Conservation (phyloP, 2,888 invertebrate genomes). For the Pristionchus mayeri region DNA sequence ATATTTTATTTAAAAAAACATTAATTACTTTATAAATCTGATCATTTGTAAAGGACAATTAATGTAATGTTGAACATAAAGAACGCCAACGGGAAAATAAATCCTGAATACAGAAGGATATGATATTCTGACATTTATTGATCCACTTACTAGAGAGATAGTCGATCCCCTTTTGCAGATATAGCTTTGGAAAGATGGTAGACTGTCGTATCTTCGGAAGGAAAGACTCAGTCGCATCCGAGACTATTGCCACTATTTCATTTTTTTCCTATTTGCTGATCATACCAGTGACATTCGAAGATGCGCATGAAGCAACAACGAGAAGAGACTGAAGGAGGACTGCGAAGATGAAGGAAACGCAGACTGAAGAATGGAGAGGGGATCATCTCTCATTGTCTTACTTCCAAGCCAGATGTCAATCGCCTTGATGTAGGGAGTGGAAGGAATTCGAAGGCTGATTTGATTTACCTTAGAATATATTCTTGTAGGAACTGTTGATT, state of each 20-base stretch:
- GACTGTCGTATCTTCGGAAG: neutral
- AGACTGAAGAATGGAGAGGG: neutral
- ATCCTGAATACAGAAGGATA: neutral
- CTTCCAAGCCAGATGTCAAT: neutral
- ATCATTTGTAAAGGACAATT: neutral
- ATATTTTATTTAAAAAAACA: too few species aligned
- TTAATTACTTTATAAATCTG: too few species aligned
- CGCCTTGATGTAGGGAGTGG: neutral
- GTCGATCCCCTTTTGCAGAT: neutral
- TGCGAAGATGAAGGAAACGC: neutral
- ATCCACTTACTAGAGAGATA: neutral
- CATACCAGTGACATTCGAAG: neutral
- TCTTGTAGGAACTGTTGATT: too few species aligned
- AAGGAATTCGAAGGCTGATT: neutral
- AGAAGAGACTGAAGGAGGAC: neutral
- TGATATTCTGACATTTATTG: neutral
- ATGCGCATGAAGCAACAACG: neutral
- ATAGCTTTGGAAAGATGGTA: neutral
- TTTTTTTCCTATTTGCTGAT: neutral
- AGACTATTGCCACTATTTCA: neutral
- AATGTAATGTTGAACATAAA: neutral
- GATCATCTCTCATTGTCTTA: neutral
- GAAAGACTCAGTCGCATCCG: neutral
- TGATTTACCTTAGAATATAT: neutral
- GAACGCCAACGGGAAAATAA: neutral